Evolutionary conservation across 2,113 vertebrate species (phyloP), one percentile per base, ranked within the genome.

Genomic region (Oryzias javanicus): DNA sequence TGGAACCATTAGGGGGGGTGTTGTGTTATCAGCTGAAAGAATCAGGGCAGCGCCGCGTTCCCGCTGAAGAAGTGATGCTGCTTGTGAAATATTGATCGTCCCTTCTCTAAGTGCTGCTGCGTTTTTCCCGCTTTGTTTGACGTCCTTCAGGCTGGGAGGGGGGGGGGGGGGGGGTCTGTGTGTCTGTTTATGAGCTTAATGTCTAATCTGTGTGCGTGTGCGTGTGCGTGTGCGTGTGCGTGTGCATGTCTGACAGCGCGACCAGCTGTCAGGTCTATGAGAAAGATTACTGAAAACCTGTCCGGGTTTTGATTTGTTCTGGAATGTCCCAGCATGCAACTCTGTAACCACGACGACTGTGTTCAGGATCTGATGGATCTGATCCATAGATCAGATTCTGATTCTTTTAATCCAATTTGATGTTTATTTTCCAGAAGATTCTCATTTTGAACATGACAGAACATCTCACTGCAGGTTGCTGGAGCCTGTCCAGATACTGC

Each of bases 21-120:
- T 77, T 80, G 52, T 58, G 52, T 70, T 61, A 55, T 76, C 60
- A 74, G 7, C 61, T 80, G 79, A 74, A 76, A 70, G 80, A 85
- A 78, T 72, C 54, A 8, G 79, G 69, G 50, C 78, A 80, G 77
- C 45, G 35, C 56, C 60, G 47, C 51, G 57, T 56, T 60, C 42
- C 42, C 3, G 2, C 4, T 49, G 62, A 42, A 49, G 18, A 69
- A 49, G 54, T 41, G 60, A 47, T 54, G 69, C 18, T 45, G 14
- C 55, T 68, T 74, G 56, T 84, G 41, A 84, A 84, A 83, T 81
- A 86, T 83, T 84, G 64, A 85, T 74, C n/a, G 19, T 64, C 45
- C 59, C 69, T 79, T 69, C 65, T 69, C 63, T 74, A 61, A 67
- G 60, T 25, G 12, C 48, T 44, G 54, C 24, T n/a, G 57, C 27